Percentiles rank a stretch among this genome's conserved stretches.
phyloP scores from a whole-genome alignment of 2,797 vertebrate genomes.

The Cyprinella venusta region DNA sequence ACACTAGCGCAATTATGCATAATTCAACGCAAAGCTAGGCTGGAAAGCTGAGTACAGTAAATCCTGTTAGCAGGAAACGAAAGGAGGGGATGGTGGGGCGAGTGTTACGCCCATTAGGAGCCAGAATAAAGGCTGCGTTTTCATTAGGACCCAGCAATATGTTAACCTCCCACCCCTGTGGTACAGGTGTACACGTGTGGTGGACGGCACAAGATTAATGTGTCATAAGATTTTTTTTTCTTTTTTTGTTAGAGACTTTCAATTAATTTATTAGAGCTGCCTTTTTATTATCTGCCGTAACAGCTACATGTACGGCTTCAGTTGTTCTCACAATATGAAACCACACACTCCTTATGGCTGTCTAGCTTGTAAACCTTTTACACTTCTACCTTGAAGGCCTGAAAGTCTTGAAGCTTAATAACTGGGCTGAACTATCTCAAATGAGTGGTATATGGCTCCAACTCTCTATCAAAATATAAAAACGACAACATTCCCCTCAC shows the following conservation, averaged over 20 bases:
- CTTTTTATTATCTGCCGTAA: constrained; percentile 22
- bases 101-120: constrained; percentile 26
- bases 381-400: constrained; percentile 29
- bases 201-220: constrained; percentile 2
- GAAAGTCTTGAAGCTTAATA: constrained; percentile 38
- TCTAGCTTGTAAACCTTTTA: constrained; percentile 36
- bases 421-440: constrained; percentile 23
- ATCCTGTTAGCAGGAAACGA: constrained; percentile 61
- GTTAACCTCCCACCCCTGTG: constrained; percentile 32
- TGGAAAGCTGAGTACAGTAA: constrained; percentile 62
- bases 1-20: constrained; percentile 72
- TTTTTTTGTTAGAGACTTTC: neutral
- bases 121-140: constrained; percentile 27
- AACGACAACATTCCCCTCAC: neutral
- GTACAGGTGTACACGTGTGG: neutral
- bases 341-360: neutral
- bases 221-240: neutral
- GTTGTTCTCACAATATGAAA: constrained; percentile 11
- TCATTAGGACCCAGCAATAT: constrained; percentile 9
- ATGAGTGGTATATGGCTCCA: neutral
- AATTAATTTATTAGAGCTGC: neutral
- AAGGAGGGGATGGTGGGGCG: neutral
- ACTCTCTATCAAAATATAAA: constrained; percentile 11
- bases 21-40: constrained; percentile 72
- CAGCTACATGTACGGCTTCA: neutral